Percentiles rank a stretch among this genome's conserved stretches.
phyloP scores from a whole-genome alignment of 2,888 invertebrate genomes.

The Dynastes maya region DNA sequence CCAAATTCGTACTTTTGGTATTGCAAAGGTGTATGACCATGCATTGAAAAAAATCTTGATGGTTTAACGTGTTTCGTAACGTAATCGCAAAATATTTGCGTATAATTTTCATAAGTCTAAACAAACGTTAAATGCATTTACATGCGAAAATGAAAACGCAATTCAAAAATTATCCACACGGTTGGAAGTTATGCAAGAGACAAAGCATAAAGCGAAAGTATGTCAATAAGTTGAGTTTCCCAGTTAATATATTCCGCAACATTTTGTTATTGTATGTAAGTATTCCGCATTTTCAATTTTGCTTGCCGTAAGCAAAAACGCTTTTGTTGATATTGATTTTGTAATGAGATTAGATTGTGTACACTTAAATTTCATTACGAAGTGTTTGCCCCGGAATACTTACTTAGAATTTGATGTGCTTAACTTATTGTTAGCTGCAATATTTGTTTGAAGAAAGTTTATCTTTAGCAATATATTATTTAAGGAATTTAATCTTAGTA shows the following conservation, averaged over 20 bases:
- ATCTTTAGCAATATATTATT: too few species aligned
- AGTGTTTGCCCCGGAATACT: too few species aligned
- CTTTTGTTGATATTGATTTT: too few species aligned
- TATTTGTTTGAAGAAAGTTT: too few species aligned
- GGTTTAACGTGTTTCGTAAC: not conserved
- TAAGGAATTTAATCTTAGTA: too few species aligned
- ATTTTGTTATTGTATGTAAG: not conserved
- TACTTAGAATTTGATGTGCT: too few species aligned
- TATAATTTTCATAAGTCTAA: constrained; percentile 2
- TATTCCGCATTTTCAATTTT: not conserved
- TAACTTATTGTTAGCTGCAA: too few species aligned
- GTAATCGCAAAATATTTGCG: constrained; percentile 21
- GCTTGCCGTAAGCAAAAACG: too few species aligned
- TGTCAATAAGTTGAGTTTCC: constrained; percentile 20
- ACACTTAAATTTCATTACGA: too few species aligned
- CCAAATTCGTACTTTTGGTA: not conserved
- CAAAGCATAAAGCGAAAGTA: constrained; percentile 21
- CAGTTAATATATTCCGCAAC: constrained; percentile 3
- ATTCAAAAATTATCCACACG: constrained; percentile 17
- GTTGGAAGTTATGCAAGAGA: constrained; percentile 10
- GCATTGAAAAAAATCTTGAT: not conserved
- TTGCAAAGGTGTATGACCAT: not conserved
- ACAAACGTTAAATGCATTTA: constrained; percentile 2
- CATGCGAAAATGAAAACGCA: too few species aligned
- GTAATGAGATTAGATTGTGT: too few species aligned